These are phyloP conservation scores for Philonicus albiceps DNA, from an alignment of 2,888 invertebrate genomes.

Conservation along the genomic window DNA sequence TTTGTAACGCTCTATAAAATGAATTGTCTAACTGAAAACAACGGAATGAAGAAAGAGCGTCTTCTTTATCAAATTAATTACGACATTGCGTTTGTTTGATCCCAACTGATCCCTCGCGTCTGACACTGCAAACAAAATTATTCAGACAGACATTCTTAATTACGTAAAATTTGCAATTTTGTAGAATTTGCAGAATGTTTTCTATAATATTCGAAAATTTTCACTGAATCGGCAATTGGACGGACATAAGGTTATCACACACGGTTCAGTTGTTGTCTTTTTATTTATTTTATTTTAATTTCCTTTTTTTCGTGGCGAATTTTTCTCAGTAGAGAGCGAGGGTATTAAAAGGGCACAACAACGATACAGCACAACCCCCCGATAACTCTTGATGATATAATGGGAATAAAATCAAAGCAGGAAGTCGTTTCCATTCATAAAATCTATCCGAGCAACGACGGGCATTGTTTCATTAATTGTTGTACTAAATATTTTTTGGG, in stretches of 20 bases:
- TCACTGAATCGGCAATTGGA: background rate
- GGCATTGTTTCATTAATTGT: background rate
- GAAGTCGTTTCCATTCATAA: background rate
- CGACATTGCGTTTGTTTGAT: background rate
- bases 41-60: too few relatives aligned
- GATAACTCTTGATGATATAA: background rate
- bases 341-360: background rate
- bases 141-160: background rate
- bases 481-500: background rate
- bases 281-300: background rate
- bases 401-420: background rate
- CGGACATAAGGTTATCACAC: background rate
- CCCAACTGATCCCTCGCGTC: background rate
- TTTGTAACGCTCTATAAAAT: background rate
- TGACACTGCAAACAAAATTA: background rate
- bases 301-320: background rate
- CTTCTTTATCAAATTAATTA: background rate
- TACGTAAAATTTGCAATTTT: background rate
- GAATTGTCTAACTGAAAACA: background rate
- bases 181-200: background rate
- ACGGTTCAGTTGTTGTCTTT: background rate
- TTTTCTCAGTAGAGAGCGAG: background rate
- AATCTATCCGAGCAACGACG: background rate
- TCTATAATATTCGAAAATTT: background rate
- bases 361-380: background rate